Evolutionary conservation across 2,113 vertebrate genomes (phyloP).

Genomic region (Pangasianodon gigas): DNA sequence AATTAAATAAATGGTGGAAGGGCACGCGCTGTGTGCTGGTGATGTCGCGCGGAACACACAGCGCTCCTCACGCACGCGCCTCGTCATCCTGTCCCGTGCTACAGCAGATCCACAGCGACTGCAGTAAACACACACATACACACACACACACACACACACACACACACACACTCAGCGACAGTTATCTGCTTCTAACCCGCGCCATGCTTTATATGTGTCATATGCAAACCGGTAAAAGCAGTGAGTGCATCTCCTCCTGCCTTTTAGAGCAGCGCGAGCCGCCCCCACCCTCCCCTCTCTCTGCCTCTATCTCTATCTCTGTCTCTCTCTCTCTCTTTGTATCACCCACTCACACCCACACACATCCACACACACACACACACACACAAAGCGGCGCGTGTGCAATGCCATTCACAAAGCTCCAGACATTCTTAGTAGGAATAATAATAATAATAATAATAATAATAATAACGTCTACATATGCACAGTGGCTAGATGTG

Average conservation of each 20-base stretch:
- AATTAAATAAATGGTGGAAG: constrained; percentile 49
- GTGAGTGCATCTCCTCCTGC: neutral
- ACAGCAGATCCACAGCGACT: neutral
- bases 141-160: neutral
- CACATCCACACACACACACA: neutral
- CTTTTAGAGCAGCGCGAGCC: neutral
- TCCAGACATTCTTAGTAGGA: neutral
- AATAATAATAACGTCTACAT: too few relatives aligned
- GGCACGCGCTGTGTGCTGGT: constrained; percentile 20
- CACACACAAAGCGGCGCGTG: neutral
- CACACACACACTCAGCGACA: neutral
- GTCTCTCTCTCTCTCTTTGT: neutral
- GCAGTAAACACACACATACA: neutral
- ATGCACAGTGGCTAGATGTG: too few relatives aligned
- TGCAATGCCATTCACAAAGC: constrained; percentile 7
- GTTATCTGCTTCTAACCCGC: neutral
- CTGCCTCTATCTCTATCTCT: neutral
- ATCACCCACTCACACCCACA: neutral
- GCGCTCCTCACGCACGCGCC: neutral
- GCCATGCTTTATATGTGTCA: constrained; percentile 1
- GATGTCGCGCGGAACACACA: neutral
- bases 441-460: too few relatives aligned
- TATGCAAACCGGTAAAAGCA: neutral
- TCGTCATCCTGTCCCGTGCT: neutral
- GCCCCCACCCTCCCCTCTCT: neutral